Evolutionary conservation across 2,113 vertebrate species (phyloP).

Genomic region (Corythaeola cristata): DNA sequence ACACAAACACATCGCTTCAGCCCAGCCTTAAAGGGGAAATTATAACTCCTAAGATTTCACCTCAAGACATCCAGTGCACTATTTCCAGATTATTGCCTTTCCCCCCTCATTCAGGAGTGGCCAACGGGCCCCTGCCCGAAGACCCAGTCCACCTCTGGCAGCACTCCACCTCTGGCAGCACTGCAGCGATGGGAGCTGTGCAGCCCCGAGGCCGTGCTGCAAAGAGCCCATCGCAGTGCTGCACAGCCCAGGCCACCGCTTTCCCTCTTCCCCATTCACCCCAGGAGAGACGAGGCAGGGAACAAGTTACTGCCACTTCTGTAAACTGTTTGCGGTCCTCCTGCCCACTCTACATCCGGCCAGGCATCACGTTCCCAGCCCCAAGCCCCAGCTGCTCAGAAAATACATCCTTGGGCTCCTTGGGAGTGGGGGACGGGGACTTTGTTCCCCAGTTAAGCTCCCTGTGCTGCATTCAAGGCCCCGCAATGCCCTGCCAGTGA

Average conservation of each 20-base stretch:
- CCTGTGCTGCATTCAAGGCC: background rate
- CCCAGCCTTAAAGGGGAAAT: background rate
- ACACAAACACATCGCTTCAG: background rate
- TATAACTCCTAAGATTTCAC: background rate
- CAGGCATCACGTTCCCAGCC: background rate
- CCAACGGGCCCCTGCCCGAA: background rate
- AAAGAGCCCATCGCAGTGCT: fast-evolving
- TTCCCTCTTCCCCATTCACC: background rate
- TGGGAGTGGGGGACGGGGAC: background rate
- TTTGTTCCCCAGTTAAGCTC: background rate
- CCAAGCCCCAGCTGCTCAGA: background rate
- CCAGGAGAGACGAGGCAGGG: background rate
- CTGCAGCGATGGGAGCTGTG: background rate
- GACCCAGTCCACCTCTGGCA: fast-evolving
- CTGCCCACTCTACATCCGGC: background rate
- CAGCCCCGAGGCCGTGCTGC: background rate
- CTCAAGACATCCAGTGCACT: background rate
- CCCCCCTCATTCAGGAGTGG: background rate
- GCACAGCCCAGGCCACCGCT: background rate
- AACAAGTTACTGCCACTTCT: background rate
- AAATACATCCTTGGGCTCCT: background rate
- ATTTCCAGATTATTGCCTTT: background rate
- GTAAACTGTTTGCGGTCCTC: background rate
- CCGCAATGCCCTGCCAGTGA: fast-evolving
- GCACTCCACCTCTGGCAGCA: fast-evolving